These are phyloP conservation scores for Muricea muricata DNA, from an alignment of 92 coral and sea anemone genomes.

Conservation along the genomic window DNA sequence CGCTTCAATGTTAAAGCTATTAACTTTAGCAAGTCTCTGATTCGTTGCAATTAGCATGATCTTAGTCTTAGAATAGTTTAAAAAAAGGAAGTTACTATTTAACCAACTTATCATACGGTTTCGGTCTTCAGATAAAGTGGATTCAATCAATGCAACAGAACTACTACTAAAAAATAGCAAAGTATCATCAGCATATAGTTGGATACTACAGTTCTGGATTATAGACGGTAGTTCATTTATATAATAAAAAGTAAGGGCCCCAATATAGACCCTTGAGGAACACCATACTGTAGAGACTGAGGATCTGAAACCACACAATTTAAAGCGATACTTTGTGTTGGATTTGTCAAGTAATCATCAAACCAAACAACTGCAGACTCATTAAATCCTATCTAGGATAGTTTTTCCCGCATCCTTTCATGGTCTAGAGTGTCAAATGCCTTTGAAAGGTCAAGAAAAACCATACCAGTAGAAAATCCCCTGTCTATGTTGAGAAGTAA, in stretches of 20 bases:
- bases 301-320: neutral
- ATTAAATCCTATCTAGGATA: conserved; percentile 39
- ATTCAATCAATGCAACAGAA: conserved; percentile 45
- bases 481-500: conserved; percentile 52
- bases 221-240: conserved; percentile 36
- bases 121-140: conserved; percentile 53
- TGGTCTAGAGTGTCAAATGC: conserved; percentile 43
- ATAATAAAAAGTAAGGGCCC: conserved; percentile 38
- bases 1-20: conserved; percentile 31
- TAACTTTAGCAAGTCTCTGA: conserved; percentile 54
- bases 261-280: conserved; percentile 60
- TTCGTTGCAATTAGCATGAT: conserved; percentile 53
- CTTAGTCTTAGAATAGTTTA: conserved; percentile 50
- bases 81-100: conserved; percentile 40
- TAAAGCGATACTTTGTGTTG: conserved; percentile 37
- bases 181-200: conserved; percentile 44
- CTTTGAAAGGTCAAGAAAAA: conserved; percentile 45
- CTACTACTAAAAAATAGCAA: conserved; percentile 26
- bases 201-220: conserved; percentile 1
- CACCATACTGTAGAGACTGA: conserved; percentile 34
- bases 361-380: conserved; percentile 52
- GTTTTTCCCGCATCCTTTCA: conserved; percentile 40
- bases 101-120: conserved; percentile 40
- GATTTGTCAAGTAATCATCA: conserved; percentile 40
- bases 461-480: conserved; percentile 50